Base-by-base conservation (phyloP, 2,888 invertebrate species). In the Pollenia angustigena region DNA sequence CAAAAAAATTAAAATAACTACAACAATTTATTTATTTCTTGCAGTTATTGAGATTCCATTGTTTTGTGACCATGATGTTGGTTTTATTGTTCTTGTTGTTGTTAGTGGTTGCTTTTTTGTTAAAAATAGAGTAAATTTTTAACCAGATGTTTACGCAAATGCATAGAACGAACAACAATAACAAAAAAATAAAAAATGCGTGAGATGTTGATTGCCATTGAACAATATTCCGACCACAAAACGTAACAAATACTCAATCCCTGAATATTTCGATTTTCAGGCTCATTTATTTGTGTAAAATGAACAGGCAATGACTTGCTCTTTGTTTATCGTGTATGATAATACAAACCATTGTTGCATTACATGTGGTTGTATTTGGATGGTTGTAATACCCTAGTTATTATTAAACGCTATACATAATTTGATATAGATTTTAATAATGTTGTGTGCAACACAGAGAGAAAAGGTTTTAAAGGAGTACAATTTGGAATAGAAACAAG, bases 41-140 rank as follows among this genome's bases (percentile, higher is more conserved):
- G 68, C 54, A 79, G 32, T 32, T 52, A 52, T 62, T 52, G 16
- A 80, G 58, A 81, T 71, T 84, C 56, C 18, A 64, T 75, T 52
- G 42, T 62, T 32, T 52, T 52, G 42, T 64, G 75, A 46, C 75
- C 75, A 62, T 75, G 75, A 75, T 11, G 40, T 14, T 56, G 16
- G 50, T 58, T 52, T 52, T 62, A 11, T 7, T 44, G 9, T 44
- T 16, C 18, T 60, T n/a, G n/a, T 60, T 74, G 23, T 74, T 54
- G 44, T 66, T 18, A 4, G 32, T 32, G 32, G 32, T 32, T 4
- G 32, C 6, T 32, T 32, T 32, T 32, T 32, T 32, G 32, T 32
- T 32, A 32, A 23, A 46, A 44, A 11, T 9, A n/a, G 14, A 44
- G 14, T 14, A 16, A 50, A 58, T 40, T 40, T 50, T 56, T 50